A percentile compares a stretch with the other conserved stretches of the same genome.
Conservation (phyloP, 1,140 invertebrate genomes). For the Lasaia peninsularis region DNA sequence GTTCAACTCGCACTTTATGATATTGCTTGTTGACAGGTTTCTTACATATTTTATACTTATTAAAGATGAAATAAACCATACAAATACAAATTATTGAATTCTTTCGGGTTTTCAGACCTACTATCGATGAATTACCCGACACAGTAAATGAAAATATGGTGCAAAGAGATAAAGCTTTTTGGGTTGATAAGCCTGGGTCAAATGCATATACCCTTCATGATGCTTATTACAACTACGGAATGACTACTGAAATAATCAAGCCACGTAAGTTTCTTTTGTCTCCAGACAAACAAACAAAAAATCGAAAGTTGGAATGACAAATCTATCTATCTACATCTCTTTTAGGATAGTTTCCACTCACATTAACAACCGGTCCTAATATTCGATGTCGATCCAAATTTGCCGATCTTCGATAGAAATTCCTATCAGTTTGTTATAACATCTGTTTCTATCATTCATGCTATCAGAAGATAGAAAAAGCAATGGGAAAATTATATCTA, state of each 20-base stretch:
- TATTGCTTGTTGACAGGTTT: too few species aligned
- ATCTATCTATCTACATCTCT: too few species aligned
- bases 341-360: too few species aligned
- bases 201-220: constrained; percentile 72
- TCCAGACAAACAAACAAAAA: not conserved
- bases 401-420: not conserved
- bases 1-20: too few species aligned
- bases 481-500: not conserved
- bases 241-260: constrained; percentile 43
- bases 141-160: constrained; percentile 57
- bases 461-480: not conserved
- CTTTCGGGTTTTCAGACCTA: constrained; percentile 33
- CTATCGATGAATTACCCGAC: constrained; percentile 49
- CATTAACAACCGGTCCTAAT: too few species aligned
- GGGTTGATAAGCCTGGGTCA: constrained; percentile 72
- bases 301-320: too few species aligned
- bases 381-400: not conserved
- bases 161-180: constrained; percentile 62
- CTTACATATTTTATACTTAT: too few species aligned
- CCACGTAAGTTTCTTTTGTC: constrained; percentile 36
- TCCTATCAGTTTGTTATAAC: not conserved
- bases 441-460: not conserved
- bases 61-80: too few species aligned
- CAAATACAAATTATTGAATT: too few species aligned
- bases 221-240: constrained; percentile 60